Evolutionary conservation across 2,888 invertebrate genomes (phyloP).

Genomic region (Fragum fragum): DNA sequence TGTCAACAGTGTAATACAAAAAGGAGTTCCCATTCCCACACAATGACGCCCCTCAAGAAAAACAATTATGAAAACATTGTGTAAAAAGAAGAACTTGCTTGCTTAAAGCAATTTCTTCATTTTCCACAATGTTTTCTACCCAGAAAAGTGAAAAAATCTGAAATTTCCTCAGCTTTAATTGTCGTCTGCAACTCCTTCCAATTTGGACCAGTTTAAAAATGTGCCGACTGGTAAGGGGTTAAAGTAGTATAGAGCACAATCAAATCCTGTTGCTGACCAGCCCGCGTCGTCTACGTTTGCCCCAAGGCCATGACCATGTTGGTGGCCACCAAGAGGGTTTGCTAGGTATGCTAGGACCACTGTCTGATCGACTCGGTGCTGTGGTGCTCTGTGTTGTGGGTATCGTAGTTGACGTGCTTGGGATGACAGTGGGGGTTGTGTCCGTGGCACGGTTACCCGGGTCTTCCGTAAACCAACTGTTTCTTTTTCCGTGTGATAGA

Average conservation of each 20-base stretch:
- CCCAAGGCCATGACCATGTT: not conserved
- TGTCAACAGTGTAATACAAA: not conserved
- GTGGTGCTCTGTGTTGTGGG: not conserved
- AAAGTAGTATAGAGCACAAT: not conserved
- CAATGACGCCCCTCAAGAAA: too few relatives aligned
- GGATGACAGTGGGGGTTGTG: not conserved
- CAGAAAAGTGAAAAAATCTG: too few relatives aligned
- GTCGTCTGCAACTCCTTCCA: too few relatives aligned
- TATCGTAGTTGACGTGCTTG: not conserved
- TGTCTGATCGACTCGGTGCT: not conserved
- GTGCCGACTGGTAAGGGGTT: too few relatives aligned
- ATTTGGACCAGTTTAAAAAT: too few relatives aligned
- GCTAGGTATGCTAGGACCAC: not conserved
- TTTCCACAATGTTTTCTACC: too few relatives aligned
- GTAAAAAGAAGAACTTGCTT: too few relatives aligned
- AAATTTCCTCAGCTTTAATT: too few relatives aligned
- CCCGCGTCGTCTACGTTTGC: not conserved
- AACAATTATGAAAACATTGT: too few relatives aligned
- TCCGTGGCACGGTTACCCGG: conserved; percentile 12
- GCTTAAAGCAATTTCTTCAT: too few relatives aligned
- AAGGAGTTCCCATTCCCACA: too few relatives aligned
- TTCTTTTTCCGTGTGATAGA: not conserved
- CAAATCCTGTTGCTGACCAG: not conserved
- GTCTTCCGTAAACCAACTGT: conserved; percentile 6
- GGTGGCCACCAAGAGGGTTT: not conserved